phyloP scores from a whole-genome alignment of 2,113 vertebrate species.

The Myiagra hebetior region DNA sequence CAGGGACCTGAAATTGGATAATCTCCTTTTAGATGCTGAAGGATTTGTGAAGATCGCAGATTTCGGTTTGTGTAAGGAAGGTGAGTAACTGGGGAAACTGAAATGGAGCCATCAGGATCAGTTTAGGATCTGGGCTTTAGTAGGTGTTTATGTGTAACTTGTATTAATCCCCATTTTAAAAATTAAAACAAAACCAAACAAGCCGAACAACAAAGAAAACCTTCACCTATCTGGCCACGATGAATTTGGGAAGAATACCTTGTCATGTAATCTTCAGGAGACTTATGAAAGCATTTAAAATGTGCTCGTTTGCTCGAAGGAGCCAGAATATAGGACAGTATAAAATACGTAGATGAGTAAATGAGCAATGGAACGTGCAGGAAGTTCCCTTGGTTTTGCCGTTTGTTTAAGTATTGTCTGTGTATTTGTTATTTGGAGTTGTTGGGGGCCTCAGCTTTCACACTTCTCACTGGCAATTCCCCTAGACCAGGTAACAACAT shows the following conservation, averaged over 20 bases:
- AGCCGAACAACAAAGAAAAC: not conserved
- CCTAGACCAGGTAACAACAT: not conserved
- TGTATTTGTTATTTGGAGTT: not conserved
- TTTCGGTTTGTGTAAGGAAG: slow-evolving; percentile 97
- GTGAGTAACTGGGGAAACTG: slow-evolving; percentile 61
- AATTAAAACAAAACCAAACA: not conserved
- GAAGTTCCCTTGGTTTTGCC: not conserved
- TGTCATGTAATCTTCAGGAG: not conserved
- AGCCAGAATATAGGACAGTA: not conserved
- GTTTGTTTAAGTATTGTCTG: not conserved
- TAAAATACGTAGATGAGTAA: not conserved
- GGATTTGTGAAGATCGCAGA: slow-evolving; percentile 97
- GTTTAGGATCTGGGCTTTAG: not conserved
- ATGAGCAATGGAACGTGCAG: not conserved
- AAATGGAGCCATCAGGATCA: not conserved
- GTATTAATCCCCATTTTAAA: not conserved
- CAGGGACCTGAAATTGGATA: slow-evolving; percentile 96
- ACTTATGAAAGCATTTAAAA: not conserved
- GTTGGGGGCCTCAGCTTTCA: not conserved
- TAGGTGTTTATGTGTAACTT: not conserved
- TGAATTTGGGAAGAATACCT: not conserved
- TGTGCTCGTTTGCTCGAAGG: not conserved
- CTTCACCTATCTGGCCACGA: not conserved
- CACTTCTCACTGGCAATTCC: not conserved
- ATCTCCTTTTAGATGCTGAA: slow-evolving; percentile 89